Base-by-base conservation (phyloP, 2,888 invertebrate species). In the Lasioglossum villosulum region DNA sequence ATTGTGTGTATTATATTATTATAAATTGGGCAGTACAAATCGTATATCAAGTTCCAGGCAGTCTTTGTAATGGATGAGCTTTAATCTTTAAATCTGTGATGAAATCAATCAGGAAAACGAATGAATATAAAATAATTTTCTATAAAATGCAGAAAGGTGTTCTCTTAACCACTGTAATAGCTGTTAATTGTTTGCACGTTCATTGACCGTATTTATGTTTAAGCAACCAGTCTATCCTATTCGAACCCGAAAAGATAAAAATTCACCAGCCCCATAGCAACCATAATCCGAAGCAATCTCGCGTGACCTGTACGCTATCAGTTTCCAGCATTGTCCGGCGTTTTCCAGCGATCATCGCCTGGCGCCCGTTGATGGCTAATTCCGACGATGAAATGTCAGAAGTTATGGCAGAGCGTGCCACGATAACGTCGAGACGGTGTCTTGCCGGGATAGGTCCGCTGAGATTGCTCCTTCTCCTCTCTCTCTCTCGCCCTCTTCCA, bases 221-320 rank as follows among this genome's bases (percentile, higher is more conserved):
- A 30, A 63, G 30, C 19, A 6, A 6, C 30, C 16, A 3, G 16
- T 63, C 30, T 30, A 6, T 68, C 82, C 59, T 74, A 70, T 66
- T 63, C 56, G 68, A 73, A 34, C 16, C 42, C 59, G 23, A 42
- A 30, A 66, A 68, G 79, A 86, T 88, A 88, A 90, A 88, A 88
- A 83, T 84, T 86, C 70, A 68, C 27, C 78, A 14, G 14, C 70
- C 74, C 72, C n/a, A 63, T 56, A 80, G 75, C n/a, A 79, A 74
- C 75, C 80, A 72, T 84, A 83, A 78, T 56, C 52, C 72, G 39
- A 70, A 74, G 75, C 78, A 75, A 80, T 81, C 71, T 39, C 71
- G 66, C 71, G 52, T 66, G 75, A 90, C 72, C 76, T 39, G 23
- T 30, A 12, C 68, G 56, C 34, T 84, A 78, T 80, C 83, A 80